A percentile compares a stretch with the other conserved stretches of the same genome.
These are phyloP conservation scores for Oryzias curvinotus DNA, from an alignment of 2,113 vertebrate species.

Conservation along the genomic window DNA sequence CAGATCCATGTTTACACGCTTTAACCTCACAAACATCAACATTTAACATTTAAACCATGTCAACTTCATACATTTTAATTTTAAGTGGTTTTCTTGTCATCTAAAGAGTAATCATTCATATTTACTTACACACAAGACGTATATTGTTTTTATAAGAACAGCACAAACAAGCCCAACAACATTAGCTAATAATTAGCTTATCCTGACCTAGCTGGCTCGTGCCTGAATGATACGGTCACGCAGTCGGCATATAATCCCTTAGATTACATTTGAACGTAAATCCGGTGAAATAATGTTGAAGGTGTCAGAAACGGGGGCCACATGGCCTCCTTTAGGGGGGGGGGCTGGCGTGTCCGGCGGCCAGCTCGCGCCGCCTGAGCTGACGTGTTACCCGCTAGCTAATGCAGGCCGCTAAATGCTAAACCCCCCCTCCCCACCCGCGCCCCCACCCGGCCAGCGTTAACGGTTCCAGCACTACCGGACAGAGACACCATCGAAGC, in stretches of 20 bases:
- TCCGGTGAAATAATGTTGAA: no score
- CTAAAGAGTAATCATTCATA: no score
- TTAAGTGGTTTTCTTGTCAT: no score
- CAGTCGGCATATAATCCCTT: no score
- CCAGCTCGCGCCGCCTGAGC: slow-evolving; percentile 44
- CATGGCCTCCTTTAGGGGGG: neutral
- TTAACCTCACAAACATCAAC: no score
- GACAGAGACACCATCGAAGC: neutral
- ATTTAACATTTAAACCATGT: no score
- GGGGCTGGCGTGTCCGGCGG: slow-evolving; percentile 8
- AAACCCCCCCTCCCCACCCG: slow-evolving; percentile 30
- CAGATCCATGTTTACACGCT: no score
- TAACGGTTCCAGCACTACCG: slow-evolving; percentile 41
- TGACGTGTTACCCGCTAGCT: slow-evolving; percentile 66
- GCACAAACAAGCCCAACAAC: neutral
- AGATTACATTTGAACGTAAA: no score
- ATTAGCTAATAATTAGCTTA: slow-evolving; percentile 23
- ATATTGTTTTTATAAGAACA: neutral
- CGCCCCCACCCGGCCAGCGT: slow-evolving; percentile 15
- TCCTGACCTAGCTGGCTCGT: slow-evolving; percentile 4
- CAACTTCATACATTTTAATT: no score
- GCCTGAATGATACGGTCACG: neutral
- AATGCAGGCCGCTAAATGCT: slow-evolving; percentile 49
- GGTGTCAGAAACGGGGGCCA: no score
- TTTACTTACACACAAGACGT: no score